phyloP scores from a whole-genome alignment of 2,113 vertebrate species.

The Indicator maculatus region DNA sequence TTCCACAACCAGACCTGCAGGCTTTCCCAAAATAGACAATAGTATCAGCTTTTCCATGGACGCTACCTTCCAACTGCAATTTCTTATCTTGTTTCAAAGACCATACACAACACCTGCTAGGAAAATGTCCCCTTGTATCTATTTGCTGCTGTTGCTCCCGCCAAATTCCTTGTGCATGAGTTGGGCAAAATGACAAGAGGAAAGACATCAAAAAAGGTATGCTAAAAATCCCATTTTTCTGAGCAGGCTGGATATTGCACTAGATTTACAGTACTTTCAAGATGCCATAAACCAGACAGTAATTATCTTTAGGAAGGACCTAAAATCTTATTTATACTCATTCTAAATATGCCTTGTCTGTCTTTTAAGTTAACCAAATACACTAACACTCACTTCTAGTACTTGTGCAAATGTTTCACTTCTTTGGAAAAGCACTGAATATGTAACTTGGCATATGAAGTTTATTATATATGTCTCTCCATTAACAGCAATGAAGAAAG shows the following conservation, averaged over 20 bases:
- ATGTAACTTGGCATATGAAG: not conserved
- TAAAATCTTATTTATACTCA: not conserved
- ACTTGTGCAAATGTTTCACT: not conserved
- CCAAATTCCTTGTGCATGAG: not conserved
- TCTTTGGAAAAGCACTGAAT: not conserved
- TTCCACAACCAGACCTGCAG: not conserved
- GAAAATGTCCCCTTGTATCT: not conserved
- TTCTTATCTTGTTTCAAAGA: not conserved
- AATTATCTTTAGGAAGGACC: not conserved
- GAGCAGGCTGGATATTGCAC: not conserved
- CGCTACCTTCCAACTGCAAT: not conserved
- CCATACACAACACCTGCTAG: not conserved
- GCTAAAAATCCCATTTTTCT: not conserved
- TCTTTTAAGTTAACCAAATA: constrained; percentile 1
- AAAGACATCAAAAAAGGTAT: not conserved
- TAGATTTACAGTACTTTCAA: constrained; percentile 8
- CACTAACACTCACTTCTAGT: not conserved
- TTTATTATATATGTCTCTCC: not conserved
- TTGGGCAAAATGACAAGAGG: not conserved
- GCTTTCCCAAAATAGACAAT: not conserved
- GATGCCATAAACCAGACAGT: constrained; percentile 10
- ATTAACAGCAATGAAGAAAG: not conserved
- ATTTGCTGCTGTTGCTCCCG: not conserved
- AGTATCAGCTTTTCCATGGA: not conserved
- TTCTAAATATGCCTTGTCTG: not conserved